Base-by-base conservation (phyloP, 2,888 invertebrate genomes). In the Drosophila melanosoma region DNA sequence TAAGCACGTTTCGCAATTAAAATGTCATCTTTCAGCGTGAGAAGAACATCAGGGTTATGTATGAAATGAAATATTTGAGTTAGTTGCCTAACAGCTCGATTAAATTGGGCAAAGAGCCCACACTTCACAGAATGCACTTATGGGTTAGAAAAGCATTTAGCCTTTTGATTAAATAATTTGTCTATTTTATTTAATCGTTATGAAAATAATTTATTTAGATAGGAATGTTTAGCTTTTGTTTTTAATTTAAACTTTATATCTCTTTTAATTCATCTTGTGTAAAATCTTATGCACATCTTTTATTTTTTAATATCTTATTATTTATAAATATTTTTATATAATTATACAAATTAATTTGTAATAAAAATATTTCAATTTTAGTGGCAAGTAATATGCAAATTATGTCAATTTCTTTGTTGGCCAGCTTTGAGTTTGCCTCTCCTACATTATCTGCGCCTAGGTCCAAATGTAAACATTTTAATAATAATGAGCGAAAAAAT, bases 401-500 rank as follows among this genome's bases (percentile, higher is more conserved):
- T 67, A 35, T 57, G 32, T 58, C 48, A 64, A 64, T 63, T 29
- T n/a, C 20, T 51, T 56, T 64, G 74, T 57, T 60, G 40, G 42
- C 17, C 17, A 32, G 40, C 57, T 69, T 17, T 35, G 40, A 35
- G 29, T 36, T 69, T 33, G 36, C 20, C 20, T 49, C 38, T 59
- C 54, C 40, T 49, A 23, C 69, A 76, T 69, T 75, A 49, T 72
- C 60, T 61, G 23, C 68, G 60, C 63, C 65, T 70, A 60, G 74
- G 64, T 69, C 36, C 56, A 56, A 87, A 79, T 69, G 78, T 73
- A 87, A 89, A 87, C 82, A 89, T 69, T 77, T 84, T 82, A 80
- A 78, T 82, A 76, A 87, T 88, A 83, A 85, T 84, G 71, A 72
- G 51, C 20, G 48, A 48, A 81, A 76, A 81, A 81, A 79, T 70